Evolutionary conservation across 2,888 invertebrate genomes (phyloP).

Genomic region (Cistogaster globosa): DNA sequence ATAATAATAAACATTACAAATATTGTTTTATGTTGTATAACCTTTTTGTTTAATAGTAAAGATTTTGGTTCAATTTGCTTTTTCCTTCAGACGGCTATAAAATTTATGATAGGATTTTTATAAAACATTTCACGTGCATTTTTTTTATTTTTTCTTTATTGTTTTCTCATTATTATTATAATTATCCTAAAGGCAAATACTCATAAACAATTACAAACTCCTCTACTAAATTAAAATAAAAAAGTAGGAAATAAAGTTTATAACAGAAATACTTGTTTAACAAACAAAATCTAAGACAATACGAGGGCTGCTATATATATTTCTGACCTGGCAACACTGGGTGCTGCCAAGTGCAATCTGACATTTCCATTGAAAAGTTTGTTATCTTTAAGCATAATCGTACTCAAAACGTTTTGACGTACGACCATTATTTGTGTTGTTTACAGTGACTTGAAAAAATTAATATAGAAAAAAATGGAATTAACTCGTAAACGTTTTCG

Average conservation of each 20-base stretch:
- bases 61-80: neutral
- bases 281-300: conserved; percentile 63
- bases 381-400: no score
- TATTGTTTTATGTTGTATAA: neutral
- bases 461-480: no score
- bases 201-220: conserved; percentile 24
- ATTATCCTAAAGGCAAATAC: conserved; percentile 55
- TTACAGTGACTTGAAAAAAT: no score
- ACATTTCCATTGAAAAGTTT: no score
- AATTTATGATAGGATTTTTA: no score
- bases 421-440: no score
- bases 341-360: no score
- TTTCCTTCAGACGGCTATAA: neutral
- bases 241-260: conserved; percentile 3
- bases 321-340: no score
- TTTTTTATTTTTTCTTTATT: neutral
- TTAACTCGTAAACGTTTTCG: no score
- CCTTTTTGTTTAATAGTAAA: conserved; percentile 12
- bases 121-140: no score
- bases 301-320: no score
- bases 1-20: conserved; percentile 1
- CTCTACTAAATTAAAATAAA: conserved; percentile 56
- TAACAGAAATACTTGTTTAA: conserved; percentile 44
- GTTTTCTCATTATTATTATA: conserved; percentile 16
- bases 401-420: no score